These are phyloP conservation scores for Aphodius granarius DNA, from an alignment of 2,888 invertebrate species.

Conservation along the genomic window DNA sequence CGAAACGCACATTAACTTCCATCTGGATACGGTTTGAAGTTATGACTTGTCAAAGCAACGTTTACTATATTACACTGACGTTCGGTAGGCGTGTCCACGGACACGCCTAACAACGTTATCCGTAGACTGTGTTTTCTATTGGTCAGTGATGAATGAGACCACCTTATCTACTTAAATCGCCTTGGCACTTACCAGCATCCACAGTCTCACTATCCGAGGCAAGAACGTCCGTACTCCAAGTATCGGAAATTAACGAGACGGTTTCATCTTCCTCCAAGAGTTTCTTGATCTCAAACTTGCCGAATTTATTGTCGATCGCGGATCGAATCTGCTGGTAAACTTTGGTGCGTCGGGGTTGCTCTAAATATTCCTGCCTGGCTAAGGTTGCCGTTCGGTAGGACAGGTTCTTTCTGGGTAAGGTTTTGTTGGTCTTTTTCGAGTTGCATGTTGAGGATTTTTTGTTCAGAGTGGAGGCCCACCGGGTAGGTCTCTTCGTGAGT, in stretches of 20 bases:
- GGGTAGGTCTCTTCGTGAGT: conserved; percentile 26
- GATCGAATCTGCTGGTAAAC: conserved; percentile 79
- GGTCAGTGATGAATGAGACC: no score
- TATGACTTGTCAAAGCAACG: no score
- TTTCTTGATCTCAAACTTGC: conserved; percentile 94
- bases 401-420: conserved; percentile 16
- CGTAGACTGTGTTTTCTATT: no score
- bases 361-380: conserved; percentile 47
- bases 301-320: conserved; percentile 97
- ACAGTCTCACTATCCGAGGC: conserved; percentile 96
- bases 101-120: no score
- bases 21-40: no score
- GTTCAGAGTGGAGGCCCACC: conserved; percentile 61
- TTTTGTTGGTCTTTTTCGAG: conserved; percentile 41
- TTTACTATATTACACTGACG: no score
- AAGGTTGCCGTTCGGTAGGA: conserved; percentile 46
- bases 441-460: conserved; percentile 60
- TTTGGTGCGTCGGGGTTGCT: conserved; percentile 51
- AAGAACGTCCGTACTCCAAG: conserved; percentile 98
- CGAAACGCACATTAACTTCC: no score
- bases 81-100: neutral
- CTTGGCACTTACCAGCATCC: conserved; percentile 60
- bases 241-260: conserved; percentile 95
- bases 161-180: no score
- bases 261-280: conserved; percentile 81